These are phyloP conservation scores for Parapsyche elsis DNA, from an alignment of 1,140 invertebrate species.

Conservation along the genomic window DNA sequence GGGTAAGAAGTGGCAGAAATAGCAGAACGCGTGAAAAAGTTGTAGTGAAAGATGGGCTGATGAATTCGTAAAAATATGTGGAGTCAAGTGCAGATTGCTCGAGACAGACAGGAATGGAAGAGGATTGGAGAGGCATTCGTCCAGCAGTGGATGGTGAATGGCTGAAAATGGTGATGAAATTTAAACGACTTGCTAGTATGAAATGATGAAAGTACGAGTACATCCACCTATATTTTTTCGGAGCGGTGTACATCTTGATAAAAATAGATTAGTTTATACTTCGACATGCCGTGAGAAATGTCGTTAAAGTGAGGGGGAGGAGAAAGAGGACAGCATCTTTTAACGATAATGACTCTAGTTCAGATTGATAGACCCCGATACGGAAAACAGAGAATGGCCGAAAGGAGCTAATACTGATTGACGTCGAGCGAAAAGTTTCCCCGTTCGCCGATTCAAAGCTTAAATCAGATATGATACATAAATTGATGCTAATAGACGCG, in stretches of 20 bases:
- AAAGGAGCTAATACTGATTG: slow-evolving; percentile 52
- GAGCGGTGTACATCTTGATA: not conserved
- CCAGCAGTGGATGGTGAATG: not conserved
- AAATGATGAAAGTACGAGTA: no score
- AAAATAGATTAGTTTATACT: slow-evolving; percentile 22
- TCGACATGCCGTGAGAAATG: not conserved
- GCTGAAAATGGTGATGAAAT: not conserved
- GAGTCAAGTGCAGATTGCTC: no score
- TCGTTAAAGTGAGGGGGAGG: not conserved
- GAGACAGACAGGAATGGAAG: no score
- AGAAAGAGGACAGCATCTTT: not conserved
- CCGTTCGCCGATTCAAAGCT: slow-evolving; percentile 30
- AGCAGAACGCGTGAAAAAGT: no score
- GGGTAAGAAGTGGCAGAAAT: no score
- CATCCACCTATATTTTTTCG: not conserved
- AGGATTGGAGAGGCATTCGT: no score
- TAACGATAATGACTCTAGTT: slow-evolving; percentile 32
- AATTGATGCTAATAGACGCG: slow-evolving; percentile 43
- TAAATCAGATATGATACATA: slow-evolving; percentile 44
- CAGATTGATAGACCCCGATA: slow-evolving; percentile 43
- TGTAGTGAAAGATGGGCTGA: no score
- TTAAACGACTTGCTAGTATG: no score
- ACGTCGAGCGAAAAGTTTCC: slow-evolving; percentile 43
- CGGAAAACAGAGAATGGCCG: slow-evolving; percentile 42
- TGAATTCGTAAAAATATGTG: no score